Percentiles rank a stretch among this genome's conserved stretches.
These are phyloP conservation scores for Lepus americanus DNA, from an alignment of 2,113 vertebrate species.

Conservation along the genomic window DNA sequence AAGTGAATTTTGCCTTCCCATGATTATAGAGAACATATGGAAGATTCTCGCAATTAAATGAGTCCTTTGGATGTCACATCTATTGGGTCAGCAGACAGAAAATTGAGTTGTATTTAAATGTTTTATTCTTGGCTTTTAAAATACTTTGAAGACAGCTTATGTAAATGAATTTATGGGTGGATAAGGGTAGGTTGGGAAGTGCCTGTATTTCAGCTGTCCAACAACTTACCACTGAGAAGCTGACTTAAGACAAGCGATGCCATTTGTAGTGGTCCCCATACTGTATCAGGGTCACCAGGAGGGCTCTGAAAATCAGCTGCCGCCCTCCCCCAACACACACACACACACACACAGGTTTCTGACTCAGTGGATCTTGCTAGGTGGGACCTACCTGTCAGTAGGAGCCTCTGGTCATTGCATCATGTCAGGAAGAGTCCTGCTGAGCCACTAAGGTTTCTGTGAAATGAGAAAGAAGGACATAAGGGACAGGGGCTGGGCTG, in stretches of 20 bases:
- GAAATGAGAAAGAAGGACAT: background rate
- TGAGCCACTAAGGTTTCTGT: background rate
- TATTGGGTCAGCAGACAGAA: background rate
- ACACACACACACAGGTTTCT: background rate
- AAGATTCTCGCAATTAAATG: constrained; percentile 19
- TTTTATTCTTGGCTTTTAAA: constrained; percentile 52
- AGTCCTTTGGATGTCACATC: background rate
- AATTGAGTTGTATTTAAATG: background rate
- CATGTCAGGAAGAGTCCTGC: background rate
- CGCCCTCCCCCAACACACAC: no score
- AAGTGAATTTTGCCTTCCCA: constrained; percentile 38
- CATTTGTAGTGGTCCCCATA: background rate
- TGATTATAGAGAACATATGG: background rate
- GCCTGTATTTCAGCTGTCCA: background rate
- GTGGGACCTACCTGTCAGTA: background rate
- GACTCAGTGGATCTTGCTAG: background rate
- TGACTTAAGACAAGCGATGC: background rate
- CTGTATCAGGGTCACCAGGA: background rate
- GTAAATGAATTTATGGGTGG: background rate
- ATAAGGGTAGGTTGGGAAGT: background rate
- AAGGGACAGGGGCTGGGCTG: no score
- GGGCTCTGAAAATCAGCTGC: no score
- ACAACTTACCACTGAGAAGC: background rate
- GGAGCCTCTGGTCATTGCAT: background rate
- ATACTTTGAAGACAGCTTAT: constrained; percentile 27